Base-by-base conservation (phyloP, 2,888 invertebrate species). In the Agapetus fuscipes region DNA sequence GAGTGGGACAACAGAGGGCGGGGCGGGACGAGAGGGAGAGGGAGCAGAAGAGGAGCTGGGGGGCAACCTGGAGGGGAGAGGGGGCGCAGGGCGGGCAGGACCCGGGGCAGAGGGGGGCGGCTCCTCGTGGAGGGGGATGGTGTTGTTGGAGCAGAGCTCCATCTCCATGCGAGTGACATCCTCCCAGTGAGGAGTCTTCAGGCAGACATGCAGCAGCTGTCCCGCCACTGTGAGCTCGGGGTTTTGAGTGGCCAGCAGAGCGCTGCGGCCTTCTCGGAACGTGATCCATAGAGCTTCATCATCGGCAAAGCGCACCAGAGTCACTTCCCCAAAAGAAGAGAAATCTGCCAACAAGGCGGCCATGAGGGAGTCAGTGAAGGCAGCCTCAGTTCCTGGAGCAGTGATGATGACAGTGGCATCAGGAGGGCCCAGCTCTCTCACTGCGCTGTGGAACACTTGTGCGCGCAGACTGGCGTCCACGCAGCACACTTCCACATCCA, bases 321-420 rank as follows among this genome's bases (percentile, higher is more conserved):
- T 86, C 0, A 91, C 87, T 61, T 90, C 89, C 4, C 94, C 94
- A 52, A 87, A 81, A 50, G 83, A 82, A 1, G 84, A 78, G 38
- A 94, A 70, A 54, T 86, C 82, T 55, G 86, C 83, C 39, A 94
- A 68, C 16, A 93, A 64, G 3, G 78, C 78, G 41, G 80, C 78
- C 71, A 90, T 83, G 25, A 88, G 75, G 52, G 78, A 77, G 55
- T 89, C 87, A 56, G 88, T 86, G 53, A 88, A 86, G 13, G 82
- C 75, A 12, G 74, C 73, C 1, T 70, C 64, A 13, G 76, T 73
- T 5, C 74, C 71, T 11, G 63, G 60, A 5, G 67, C 65, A 51
- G 61, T 60, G 6, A 96, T 79, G 32, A 96, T 78, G 48, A 97
- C 81, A 12, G 95, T 95, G 2, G 88, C 87, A 66, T 98, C 96